Evolutionary conservation across 2,113 vertebrate species (phyloP), one percentile per base, ranked within the genome.

Genomic region (Ptyas mucosa): DNA sequence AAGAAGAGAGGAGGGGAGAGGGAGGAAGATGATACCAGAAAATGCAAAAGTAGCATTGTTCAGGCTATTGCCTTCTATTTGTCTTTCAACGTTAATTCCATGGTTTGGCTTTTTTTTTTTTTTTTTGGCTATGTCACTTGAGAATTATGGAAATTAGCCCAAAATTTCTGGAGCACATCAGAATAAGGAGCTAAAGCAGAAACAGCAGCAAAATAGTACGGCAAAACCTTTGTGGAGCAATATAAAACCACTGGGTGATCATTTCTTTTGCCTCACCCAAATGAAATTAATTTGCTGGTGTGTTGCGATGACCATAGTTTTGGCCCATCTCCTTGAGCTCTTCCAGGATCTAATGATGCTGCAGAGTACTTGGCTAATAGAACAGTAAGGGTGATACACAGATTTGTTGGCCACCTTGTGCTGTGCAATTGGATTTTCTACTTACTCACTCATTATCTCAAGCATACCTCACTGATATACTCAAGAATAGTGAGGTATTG

Each of bases 401-500:
- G 49, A 18, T n/a, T 95, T 94, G 94, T 94, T 96, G 89, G 15
- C 57, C 91, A 94, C 95, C 91, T 94, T 97, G 89, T 96, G 88
- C 93, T 96, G 96, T 96, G 95, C 97, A 96, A 53, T 90, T 97
- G 97, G 91, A 97, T 97, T 96, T 97, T 96, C 95, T 97, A 96
- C 96, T 97, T 97, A 97, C 95, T 96, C 96, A 96, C 95, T 96
- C 96, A 4, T 97, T 97, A 94, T 97, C 94, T 92, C 85, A 96
- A 97, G 95, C 97, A 96, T 96, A 95, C 97, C 96, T 97, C 95
- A 34, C 5, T 69, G 12, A 15, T 34, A 15, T 69, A n/a, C 64
- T 69, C 64, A 69, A 95, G 95, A 97, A 95, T 95, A 96, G 95
- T 94, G 94, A 96, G 92, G 96, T 97, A 97, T 96, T 91, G 93